phyloP scores from a whole-genome alignment of 2,888 invertebrate genomes.

The Pasiphila rectangulata region DNA sequence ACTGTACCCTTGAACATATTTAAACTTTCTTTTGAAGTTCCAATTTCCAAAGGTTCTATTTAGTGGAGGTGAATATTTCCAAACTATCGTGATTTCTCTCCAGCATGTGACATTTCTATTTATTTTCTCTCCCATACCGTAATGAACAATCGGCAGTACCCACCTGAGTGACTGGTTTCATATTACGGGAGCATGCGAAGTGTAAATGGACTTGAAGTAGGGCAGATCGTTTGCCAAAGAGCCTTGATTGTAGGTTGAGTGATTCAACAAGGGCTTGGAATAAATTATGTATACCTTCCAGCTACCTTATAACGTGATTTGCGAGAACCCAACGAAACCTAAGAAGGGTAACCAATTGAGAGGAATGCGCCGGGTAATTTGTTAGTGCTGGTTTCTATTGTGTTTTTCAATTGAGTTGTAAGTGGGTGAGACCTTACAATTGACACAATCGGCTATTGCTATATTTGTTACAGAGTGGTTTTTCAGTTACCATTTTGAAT shows the following conservation, averaged over 20 bases:
- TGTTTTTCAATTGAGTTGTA: background rate
- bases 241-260: conserved; percentile 26
- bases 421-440: no score
- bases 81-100: no score
- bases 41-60: no score
- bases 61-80: no score
- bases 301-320: conserved; percentile 19
- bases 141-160: no score
- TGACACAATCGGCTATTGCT: no score
- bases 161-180: conserved; percentile 10
- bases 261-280: conserved; percentile 25
- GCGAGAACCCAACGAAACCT: conserved; percentile 10
- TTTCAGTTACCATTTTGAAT: no score
- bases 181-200: conserved; percentile 11
- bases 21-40: no score
- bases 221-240: conserved; percentile 27
- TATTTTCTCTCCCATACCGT: no score
- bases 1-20: no score
- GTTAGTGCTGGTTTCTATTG: background rate
- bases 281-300: conserved; percentile 20
- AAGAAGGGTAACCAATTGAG: conserved; percentile 14
- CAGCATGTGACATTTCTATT: no score
- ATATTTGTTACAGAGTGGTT: no score
- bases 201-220: conserved; percentile 27
- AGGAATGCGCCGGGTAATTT: conserved; percentile 3